These are phyloP conservation scores for Ceratina australensis DNA, from an alignment of 1,140 invertebrate species.

Conservation along the genomic window DNA sequence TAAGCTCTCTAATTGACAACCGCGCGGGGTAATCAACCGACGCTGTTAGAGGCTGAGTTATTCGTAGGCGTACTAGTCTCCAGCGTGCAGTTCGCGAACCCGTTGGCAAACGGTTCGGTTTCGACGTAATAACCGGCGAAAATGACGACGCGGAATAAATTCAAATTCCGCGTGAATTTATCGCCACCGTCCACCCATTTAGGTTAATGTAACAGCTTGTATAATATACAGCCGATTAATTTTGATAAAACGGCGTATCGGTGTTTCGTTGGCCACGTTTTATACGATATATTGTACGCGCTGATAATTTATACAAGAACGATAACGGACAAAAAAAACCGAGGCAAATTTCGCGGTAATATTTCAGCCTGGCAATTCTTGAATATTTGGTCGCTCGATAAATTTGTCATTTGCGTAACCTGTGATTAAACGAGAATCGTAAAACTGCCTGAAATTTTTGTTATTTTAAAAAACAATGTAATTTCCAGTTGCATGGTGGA, in stretches of 20 bases:
- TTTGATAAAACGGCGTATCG: constrained; percentile 15
- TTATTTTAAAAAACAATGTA: constrained; percentile 1
- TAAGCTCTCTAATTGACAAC: neutral
- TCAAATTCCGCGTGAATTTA: constrained; percentile 22
- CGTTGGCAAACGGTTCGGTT: neutral
- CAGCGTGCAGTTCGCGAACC: neutral
- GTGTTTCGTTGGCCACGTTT: neutral
- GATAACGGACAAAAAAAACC: neutral
- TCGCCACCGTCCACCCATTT: constrained; percentile 3
- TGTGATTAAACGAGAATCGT: neutral
- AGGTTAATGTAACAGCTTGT: constrained; percentile 39
- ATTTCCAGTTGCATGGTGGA: neutral
- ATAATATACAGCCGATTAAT: constrained; percentile 34
- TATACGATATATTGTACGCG: neutral
- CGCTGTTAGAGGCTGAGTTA: constrained; percentile 5
- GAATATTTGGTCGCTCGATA: neutral
- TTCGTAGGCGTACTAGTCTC: neutral
- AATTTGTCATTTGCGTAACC: neutral
- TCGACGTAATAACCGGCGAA: constrained; percentile 2
- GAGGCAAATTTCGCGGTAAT: neutral
- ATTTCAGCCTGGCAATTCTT: neutral
- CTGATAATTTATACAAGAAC: constrained; percentile 9
- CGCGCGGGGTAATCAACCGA: neutral
- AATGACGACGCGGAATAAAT: constrained; percentile 31
- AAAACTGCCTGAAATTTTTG: constrained; percentile 27